These are phyloP conservation scores for Centropus unirufus DNA, from an alignment of 2,113 vertebrate species.

Conservation along the genomic window DNA sequence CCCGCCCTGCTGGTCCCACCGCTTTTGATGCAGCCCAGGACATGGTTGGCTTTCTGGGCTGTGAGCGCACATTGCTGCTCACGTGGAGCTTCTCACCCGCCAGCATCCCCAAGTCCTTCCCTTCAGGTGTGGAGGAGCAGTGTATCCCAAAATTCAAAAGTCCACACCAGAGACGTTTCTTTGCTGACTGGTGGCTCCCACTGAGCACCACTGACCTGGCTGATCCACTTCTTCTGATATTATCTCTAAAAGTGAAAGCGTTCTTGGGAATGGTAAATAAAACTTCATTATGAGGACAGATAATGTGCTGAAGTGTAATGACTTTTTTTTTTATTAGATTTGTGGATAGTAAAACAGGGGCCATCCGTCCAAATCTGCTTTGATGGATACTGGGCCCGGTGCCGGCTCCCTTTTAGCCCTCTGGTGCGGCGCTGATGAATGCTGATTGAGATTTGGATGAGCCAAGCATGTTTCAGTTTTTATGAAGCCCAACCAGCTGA, in stretches of 20 bases:
- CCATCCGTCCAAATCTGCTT: conserved; percentile 27
- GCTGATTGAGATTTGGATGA: not conserved
- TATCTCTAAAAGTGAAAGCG: not conserved
- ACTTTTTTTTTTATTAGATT: not conserved
- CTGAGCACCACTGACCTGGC: fast-evolving
- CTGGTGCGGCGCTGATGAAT: not conserved
- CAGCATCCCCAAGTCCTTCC: no score
- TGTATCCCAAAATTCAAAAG: fast-evolving
- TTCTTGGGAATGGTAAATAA: conserved; percentile 36
- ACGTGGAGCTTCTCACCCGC: no score
- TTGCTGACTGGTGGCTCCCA: not conserved
- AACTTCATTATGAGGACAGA: conserved; percentile 46
- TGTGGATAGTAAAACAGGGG: not conserved
- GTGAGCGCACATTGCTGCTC: no score
- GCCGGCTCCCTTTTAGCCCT: not conserved
- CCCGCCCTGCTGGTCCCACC: no score
- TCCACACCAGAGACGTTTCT: fast-evolving
- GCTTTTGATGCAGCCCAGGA: no score
- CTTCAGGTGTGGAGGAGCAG: fast-evolving
- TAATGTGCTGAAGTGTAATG: not conserved
- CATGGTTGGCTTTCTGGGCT: no score
- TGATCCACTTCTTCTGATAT: not conserved
- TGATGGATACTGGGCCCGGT: not conserved
- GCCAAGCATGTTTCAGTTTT: not conserved
- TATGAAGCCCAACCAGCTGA: not conserved